Percentiles rank a stretch among this genome's conserved stretches.
Evolutionary conservation across 2,888 invertebrate species (phyloP).

Genomic region (Sepiola atlantica): DNA sequence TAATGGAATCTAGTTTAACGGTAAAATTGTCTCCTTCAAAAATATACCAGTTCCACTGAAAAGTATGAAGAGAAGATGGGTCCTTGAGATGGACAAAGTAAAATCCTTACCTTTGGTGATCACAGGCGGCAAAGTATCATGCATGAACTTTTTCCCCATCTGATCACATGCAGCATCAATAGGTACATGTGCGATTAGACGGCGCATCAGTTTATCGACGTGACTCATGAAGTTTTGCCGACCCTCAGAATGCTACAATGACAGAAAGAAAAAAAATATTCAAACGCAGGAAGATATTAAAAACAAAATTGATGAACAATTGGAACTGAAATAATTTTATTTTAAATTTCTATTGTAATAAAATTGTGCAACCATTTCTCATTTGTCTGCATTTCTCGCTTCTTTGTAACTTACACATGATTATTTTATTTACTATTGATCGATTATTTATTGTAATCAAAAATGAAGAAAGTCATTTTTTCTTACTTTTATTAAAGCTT

Average conservation of each 20-base stretch:
- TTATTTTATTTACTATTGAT: too few relatives aligned
- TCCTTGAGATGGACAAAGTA: too few relatives aligned
- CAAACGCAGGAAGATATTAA: background rate
- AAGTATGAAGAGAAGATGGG: too few relatives aligned
- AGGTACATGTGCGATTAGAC: conserved; percentile 80
- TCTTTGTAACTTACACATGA: too few relatives aligned
- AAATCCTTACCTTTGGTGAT: conserved; percentile 74
- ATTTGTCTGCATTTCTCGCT: too few relatives aligned
- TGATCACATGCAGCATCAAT: conserved; percentile 89
- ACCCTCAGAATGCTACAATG: conserved; percentile 62
- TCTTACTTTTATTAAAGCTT: too few relatives aligned
- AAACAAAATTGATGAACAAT: background rate
- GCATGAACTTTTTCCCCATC: conserved; percentile 87
- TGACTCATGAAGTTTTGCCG: conserved; percentile 76
- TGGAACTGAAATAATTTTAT: background rate
- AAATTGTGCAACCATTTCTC: background rate
- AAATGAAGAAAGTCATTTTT: too few relatives aligned
- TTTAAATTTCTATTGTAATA: conserved; percentile 14
- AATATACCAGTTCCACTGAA: too few relatives aligned
- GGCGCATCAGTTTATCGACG: conserved; percentile 79
- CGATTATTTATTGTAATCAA: too few relatives aligned
- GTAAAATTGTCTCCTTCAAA: too few relatives aligned
- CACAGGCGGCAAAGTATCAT: conserved; percentile 90
- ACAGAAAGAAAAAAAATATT: conserved; percentile 50
- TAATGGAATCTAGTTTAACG: too few relatives aligned